Base-by-base conservation (phyloP, 2,888 invertebrate genomes). In the Odontocolon sp. region DNA sequence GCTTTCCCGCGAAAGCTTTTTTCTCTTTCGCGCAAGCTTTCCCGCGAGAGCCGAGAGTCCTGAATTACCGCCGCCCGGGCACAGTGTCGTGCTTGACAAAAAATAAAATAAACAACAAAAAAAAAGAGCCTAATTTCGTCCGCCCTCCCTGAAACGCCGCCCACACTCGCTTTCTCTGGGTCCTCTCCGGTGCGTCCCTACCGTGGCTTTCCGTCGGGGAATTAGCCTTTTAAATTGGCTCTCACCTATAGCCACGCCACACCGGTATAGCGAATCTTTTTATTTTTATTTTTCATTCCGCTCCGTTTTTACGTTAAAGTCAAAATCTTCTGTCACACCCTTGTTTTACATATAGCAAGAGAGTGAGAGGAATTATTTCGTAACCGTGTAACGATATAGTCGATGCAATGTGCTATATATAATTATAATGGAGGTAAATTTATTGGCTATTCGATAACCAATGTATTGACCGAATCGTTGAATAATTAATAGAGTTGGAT, bases 161-260 rank as follows among this genome's bases (percentile, higher is more conserved):
- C 76, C 57, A 52, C 56, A 33, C 71, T 50, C 38, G 14, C 18
- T 70, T 45, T 64, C 45, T 45, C 71, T 67, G 68, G 56, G 54
- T 71, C 66, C 38, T 38, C 63, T 57, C 52, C 9, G 16, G 47
- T 23, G 66, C 45, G 38, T 56, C 66, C 47, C 61, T 66, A 56
- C 68, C 84, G 81, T 76, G 82, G 82, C 83, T 80, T 84, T 82
- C 82, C 82, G 85, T 80, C 82, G 80, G 84, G 80, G 85, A 89
- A 90, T 89, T 89, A 89, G 88, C 88, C 89, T 89, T 90, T 90
- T 88, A 89, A 89, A 90, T 89, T 89, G 89, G 81, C 84, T 88
- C 86, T 85, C 83, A 85, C 86, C 85, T 83, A 86, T 82, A 79
- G 54, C 36, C 45, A 64, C 14, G 16, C 40, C 23, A 23, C 8